Base-by-base conservation (phyloP, 1,140 invertebrate genomes). In the Paracyclopina nana region DNA sequence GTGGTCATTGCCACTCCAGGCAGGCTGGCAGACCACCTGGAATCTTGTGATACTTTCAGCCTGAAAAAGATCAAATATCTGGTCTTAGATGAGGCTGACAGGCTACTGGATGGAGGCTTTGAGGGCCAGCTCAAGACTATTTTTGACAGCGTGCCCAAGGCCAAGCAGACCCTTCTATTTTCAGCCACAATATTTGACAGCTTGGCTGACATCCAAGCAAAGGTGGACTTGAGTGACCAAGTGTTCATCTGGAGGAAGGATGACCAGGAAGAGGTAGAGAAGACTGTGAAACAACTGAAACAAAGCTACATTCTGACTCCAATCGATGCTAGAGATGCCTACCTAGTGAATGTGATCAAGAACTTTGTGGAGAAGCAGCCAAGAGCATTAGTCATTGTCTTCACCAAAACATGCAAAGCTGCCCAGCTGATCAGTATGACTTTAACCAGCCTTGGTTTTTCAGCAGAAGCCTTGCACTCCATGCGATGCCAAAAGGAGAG, bases 1-100 rank as follows among this genome's bases (percentile, higher is more conserved):
- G 78, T 97, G 59, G 80, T 99, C 20, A 78, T 98, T 29, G 82
- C 86, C 5, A 94, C 91, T 60, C 88, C 88, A 25, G 90, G 90
- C 9, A 64, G 73, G 18, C 63, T 92, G 12, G 79, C 81, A 0
- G 88, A 94, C 67, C 84, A 91, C 63, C 66, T 94, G 6, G 73
- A 79, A 54, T 83, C 80, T 50, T 86, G 74, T 64, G 69, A 83
- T 57, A 85, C 80, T 20, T 85, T 87, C 63, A 74, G 75, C 8
- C 73, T 91, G 28, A 75, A 77, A 59, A 76, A 72, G 58, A 74
- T 91, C 4, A 78, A 80, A 61, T 92, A 82, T 69, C 63, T 90
- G 29, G 82, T 95, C 2, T 63, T 92, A 25, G 90, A 95, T 66
- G 90, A 95, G 72, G 88, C 87, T 20, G 88, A 94, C 64, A 73